Conservation (phyloP, 2,888 invertebrate genomes). For the Notodonta dromedarius region DNA sequence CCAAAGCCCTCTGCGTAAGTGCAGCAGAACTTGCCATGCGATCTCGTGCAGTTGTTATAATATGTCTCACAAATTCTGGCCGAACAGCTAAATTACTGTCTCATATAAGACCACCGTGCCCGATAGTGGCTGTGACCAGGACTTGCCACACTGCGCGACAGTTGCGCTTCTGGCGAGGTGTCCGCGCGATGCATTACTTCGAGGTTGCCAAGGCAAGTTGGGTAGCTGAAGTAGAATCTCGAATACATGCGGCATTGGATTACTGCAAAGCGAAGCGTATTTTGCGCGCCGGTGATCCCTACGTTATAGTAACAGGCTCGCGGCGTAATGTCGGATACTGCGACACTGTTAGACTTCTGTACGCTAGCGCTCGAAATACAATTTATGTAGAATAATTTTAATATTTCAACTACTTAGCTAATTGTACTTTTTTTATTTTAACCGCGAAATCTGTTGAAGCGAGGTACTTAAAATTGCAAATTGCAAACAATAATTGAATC, state of each 20-base stretch:
- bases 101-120: slow-evolving; percentile 88
- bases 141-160: slow-evolving; percentile 87
- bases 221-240: slow-evolving; percentile 66
- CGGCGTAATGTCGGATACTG: slow-evolving; percentile 74
- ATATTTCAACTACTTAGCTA: background rate
- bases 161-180: slow-evolving; percentile 77
- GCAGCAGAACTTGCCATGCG: slow-evolving; percentile 73
- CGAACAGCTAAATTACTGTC: slow-evolving; percentile 89
- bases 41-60: slow-evolving; percentile 81
- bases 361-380: slow-evolving; percentile 69
- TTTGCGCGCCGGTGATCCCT: slow-evolving; percentile 70
- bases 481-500: no score
- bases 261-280: slow-evolving; percentile 76
- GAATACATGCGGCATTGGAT: slow-evolving; percentile 69
- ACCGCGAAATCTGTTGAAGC: no score
- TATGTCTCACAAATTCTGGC: slow-evolving; percentile 90
- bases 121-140: slow-evolving; percentile 90
- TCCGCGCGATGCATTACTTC: slow-evolving; percentile 82
- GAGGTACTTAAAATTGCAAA: no score
- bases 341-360: slow-evolving; percentile 69
- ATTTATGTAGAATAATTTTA: slow-evolving; percentile 24
- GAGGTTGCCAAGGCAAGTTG: slow-evolving; percentile 62
- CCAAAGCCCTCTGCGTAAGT: slow-evolving; percentile 79
- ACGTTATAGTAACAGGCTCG: slow-evolving; percentile 69
- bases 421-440: background rate